Conservation (phyloP, 1,140 invertebrate genomes). For the Pentalonia nigronervosa region DNA sequence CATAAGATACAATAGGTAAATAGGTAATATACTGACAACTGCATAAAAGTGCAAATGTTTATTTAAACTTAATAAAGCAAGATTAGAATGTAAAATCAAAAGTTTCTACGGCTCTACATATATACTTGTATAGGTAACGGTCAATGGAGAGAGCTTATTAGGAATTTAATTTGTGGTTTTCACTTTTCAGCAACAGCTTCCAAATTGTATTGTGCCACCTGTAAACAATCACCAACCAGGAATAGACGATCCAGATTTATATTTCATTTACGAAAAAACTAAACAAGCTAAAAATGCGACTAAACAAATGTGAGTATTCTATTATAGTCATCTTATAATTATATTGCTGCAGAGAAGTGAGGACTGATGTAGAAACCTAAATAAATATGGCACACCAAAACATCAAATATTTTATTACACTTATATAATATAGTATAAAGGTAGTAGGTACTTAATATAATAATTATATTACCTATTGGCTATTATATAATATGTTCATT, state of each 20-base stretch:
- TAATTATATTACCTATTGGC: too few species aligned
- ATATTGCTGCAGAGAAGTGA: neutral
- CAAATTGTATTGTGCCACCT: constrained; percentile 47
- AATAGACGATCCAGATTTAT: constrained; percentile 45
- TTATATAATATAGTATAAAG: too few species aligned
- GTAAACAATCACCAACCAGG: constrained; percentile 46
- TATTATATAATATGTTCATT: neutral
- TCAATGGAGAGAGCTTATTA: neutral
- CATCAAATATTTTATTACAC: neutral
- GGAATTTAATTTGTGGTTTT: neutral
- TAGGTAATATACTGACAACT: neutral
- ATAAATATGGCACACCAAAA: neutral
- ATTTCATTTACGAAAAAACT: constrained; percentile 50
- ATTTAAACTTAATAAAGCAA: neutral
- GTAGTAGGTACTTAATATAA: too few species aligned
- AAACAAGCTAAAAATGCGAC: constrained; percentile 52
- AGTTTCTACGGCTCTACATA: neutral
- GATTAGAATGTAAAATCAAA: neutral
- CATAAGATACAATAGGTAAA: neutral
- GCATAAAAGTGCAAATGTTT: neutral
- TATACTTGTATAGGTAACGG: neutral
- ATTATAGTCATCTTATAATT: neutral
- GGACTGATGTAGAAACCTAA: neutral
- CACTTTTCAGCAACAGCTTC: constrained; percentile 30
- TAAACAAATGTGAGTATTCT: constrained; percentile 20